phyloP scores from a whole-genome alignment of 2,797 vertebrate genomes.

The Sebastes iracundus region DNA sequence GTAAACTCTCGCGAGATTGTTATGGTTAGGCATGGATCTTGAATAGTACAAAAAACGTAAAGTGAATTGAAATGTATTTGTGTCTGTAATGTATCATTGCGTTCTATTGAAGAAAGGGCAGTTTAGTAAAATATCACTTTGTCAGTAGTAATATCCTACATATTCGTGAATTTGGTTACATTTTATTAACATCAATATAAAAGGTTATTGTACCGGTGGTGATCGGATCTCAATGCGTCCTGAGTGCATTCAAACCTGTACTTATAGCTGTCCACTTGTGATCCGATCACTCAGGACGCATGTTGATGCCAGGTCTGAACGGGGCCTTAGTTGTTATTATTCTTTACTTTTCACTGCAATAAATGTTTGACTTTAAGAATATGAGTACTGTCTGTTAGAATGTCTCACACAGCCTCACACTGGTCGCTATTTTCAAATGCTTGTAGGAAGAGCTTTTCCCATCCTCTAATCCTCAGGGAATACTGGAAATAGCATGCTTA shows the following conservation, averaged over 20 bases:
- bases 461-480: neutral
- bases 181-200: no score
- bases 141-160: no score
- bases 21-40: no score
- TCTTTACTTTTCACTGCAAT: neutral
- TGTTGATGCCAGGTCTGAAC: no score
- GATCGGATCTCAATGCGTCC: no score
- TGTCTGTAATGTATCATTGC: neutral
- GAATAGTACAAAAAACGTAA: no score
- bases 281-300: no score
- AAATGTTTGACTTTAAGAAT: neutral
- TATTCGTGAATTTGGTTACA: no score
- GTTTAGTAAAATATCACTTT: neutral
- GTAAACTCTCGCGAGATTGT: no score
- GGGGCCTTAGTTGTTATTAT: neutral
- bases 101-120: neutral
- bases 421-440: neutral
- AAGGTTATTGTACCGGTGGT: no score
- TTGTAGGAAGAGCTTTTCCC: neutral
- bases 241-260: no score
- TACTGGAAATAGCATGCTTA: neutral
- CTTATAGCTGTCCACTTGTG: no score
- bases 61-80: neutral
- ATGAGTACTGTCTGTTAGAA: neutral
- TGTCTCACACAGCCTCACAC: neutral